Evolutionary conservation across 1,140 invertebrate genomes (phyloP), one percentile per base, ranked within the genome.

Genomic region (Cryptotermes secundus): DNA sequence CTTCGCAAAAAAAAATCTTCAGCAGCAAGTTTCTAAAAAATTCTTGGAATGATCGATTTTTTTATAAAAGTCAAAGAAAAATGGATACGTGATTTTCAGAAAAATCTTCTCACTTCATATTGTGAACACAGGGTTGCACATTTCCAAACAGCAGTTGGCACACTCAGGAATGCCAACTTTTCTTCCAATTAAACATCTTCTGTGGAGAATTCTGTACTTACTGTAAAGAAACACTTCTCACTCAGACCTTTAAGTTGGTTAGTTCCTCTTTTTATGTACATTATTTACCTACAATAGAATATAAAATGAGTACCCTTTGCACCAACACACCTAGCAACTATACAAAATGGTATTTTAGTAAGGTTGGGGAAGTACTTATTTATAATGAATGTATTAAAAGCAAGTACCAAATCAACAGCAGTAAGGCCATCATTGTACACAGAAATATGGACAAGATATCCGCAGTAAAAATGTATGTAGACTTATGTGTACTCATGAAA

Each of bases 401-500:
- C 59, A 72, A 72, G 59, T 72, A 72, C 59, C 59, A 72, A 72
- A 72, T 72, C 59, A 72, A 72, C 59, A 72, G 59, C 59, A 72
- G 59, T 72, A 72, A 72, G 59, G 59, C 59, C 59, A 72, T 72
- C 59, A 72, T 72, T 72, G 59, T 72, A 72, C 59, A 72, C n/a
- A 72, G 59, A 72, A 72, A 72, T 72, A 72, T 31, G n/a, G 45
- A 72, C 59, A 31, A 72, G 59, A 72, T 72, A 72, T 72, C n/a
- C 59, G 59, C 59, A 72, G 26, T n/a, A 72, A 24, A 59, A n/a
- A 72, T 72, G 4, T 72, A 72, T 72, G 59, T 72, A 72, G 59
- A 72, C 59, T 72, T n/a, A 72, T 10, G 16, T 72, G 59, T 72
- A 72, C 59, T 82, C 81, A 82, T 82, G 81, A 82, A 82, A 82